Conservation (phyloP, 2,113 vertebrate species). For the Austrofundulus limnaeus region DNA sequence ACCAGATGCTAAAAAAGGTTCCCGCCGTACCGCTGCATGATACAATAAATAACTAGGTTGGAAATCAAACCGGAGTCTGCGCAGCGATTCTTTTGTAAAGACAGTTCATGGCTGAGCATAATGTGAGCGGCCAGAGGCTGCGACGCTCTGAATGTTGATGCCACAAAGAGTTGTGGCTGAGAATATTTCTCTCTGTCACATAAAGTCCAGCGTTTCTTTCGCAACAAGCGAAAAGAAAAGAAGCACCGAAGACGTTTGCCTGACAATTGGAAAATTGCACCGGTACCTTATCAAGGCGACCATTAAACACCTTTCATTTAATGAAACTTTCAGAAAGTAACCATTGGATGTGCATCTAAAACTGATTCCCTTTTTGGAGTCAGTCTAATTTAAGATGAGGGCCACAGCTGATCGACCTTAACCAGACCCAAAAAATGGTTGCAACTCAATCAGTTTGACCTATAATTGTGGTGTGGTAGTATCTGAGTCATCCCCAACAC, state of each 20-base stretch:
- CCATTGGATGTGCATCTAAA: no score
- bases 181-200: neutral
- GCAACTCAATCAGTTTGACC: no score
- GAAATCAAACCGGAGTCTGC: slow-evolving; percentile 26
- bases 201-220: neutral
- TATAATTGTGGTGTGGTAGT: no score
- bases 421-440: no score
- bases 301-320: no score
- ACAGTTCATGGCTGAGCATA: slow-evolving; percentile 9
- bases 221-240: neutral
- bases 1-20: slow-evolving; percentile 12
- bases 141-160: neutral
- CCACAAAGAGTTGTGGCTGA: neutral
- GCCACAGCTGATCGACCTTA: no score
- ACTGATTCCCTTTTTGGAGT: no score
- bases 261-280: neutral
- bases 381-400: no score
- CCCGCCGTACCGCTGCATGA: slow-evolving; percentile 17
- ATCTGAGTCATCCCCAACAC: no score
- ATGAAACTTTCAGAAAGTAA: no score
- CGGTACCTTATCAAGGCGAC: no score
- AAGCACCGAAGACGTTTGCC: neutral
- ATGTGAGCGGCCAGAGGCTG: neutral
- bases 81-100: neutral
- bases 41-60: slow-evolving; percentile 39